Percentiles rank a stretch among this genome's conserved stretches.
Evolutionary conservation across 2,888 invertebrate genomes (phyloP).

Genomic region (Anaspis maculata): DNA sequence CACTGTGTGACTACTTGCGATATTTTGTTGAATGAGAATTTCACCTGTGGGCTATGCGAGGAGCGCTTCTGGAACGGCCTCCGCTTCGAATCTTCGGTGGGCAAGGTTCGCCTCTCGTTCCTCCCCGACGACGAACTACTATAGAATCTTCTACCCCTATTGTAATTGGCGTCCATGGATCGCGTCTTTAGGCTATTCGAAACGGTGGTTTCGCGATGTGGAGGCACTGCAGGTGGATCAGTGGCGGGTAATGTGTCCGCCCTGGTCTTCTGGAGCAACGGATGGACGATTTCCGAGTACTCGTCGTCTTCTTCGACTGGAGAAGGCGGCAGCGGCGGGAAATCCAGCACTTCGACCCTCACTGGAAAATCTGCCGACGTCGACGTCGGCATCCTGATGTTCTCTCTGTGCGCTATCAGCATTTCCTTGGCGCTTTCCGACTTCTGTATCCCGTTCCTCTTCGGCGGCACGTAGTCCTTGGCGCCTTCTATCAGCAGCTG

Average conservation of each 20-base stretch:
- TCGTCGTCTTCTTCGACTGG: constrained; percentile 75
- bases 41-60: constrained; percentile 49
- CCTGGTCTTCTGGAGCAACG: constrained; percentile 44
- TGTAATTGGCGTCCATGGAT: constrained; percentile 77
- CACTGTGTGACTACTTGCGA: too few relatives aligned
- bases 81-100: constrained; percentile 51
- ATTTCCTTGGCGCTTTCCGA: constrained; percentile 69
- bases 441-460: constrained; percentile 61
- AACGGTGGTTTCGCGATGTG: constrained; percentile 54
- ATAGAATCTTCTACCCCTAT: constrained; percentile 37
- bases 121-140: constrained; percentile 49
- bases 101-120: constrained; percentile 62
- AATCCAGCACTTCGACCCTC: constrained; percentile 60
- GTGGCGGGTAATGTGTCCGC: constrained; percentile 48
- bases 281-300: constrained; percentile 57
- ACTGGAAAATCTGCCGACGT: constrained; percentile 51
- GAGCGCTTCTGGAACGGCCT: constrained; percentile 40
- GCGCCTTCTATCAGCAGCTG: constrained; percentile 42
- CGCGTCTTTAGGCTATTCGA: constrained; percentile 70
- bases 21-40: too few relatives aligned
- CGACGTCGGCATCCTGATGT: constrained; percentile 33
- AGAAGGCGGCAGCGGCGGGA: constrained; percentile 75
- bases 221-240: constrained; percentile 65
- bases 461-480: constrained; percentile 24
- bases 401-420: constrained; percentile 48